These are phyloP conservation scores for Parnassius apollo DNA, from an alignment of 2,888 invertebrate species.

Conservation along the genomic window DNA sequence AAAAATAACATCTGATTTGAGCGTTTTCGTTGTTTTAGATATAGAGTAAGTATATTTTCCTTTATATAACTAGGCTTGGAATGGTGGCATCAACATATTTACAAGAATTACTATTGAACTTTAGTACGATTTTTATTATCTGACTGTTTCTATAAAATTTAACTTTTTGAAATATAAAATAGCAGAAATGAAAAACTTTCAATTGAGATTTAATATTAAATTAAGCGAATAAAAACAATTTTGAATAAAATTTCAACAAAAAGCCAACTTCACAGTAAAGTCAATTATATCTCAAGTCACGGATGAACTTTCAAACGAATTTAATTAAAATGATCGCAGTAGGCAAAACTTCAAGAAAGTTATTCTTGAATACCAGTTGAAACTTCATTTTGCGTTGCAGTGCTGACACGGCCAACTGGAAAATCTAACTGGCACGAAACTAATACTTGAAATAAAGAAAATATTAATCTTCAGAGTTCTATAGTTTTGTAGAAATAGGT, in stretches of 20 bases:
- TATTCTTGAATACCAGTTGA: slow-evolving; percentile 52
- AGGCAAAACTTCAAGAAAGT: slow-evolving; percentile 41
- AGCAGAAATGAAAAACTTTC: not conserved
- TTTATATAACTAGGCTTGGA: too few species aligned
- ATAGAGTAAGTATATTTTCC: too few species aligned
- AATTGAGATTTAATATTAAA: slow-evolving; percentile 5
- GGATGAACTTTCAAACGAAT: slow-evolving; percentile 47
- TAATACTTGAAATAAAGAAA: not conserved
- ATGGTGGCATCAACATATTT: too few species aligned
- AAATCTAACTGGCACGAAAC: slow-evolving; percentile 7
- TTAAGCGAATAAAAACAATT: slow-evolving; percentile 16
- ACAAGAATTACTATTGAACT: too few species aligned
- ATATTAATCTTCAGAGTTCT: too few species aligned
- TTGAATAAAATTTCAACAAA: slow-evolving; percentile 19
- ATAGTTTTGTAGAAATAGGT: too few species aligned
- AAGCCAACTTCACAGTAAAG: slow-evolving; percentile 27
- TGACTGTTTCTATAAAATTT: not conserved
- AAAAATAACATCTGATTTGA: too few species aligned
- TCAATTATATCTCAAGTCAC: slow-evolving; percentile 43
- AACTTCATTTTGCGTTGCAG: slow-evolving; percentile 27
- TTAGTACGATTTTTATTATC: too few species aligned
- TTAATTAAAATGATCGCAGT: slow-evolving; percentile 62
- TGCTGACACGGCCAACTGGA: slow-evolving; percentile 12
- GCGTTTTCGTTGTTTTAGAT: too few species aligned
- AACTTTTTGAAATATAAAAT: not conserved